Conservation (phyloP, 2,113 vertebrate genomes). For the Saguinus midas region DNA sequence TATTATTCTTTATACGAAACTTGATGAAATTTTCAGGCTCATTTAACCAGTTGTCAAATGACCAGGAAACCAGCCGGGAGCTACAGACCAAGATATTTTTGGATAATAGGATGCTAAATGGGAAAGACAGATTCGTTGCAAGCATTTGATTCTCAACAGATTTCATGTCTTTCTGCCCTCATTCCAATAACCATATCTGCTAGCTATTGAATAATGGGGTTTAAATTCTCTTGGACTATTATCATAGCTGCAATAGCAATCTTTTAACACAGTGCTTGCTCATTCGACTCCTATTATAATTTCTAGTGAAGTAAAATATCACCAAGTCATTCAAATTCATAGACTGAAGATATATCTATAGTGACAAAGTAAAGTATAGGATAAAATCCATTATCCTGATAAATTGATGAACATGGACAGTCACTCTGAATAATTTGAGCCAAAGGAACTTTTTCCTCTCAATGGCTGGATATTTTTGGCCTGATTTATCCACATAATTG, state of each 20-base stretch:
- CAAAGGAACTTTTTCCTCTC: conserved; percentile 53
- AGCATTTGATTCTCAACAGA: conserved; percentile 57
- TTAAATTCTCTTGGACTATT: conserved; percentile 53
- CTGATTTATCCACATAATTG: conserved; percentile 70
- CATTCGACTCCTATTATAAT: conserved; percentile 56
- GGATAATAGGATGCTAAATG: conserved; percentile 13
- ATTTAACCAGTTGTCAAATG: conserved; percentile 59
- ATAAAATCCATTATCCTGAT: conserved; percentile 73
- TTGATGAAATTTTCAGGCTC: conserved; percentile 52
- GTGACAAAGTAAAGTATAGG: conserved; percentile 61
- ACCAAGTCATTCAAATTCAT: conserved; percentile 69
- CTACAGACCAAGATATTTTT: background rate
- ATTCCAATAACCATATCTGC: conserved; percentile 27
- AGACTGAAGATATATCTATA: conserved; percentile 58
- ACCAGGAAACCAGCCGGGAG: conserved; percentile 9
- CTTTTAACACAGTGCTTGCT: conserved; percentile 45
- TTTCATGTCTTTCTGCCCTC: conserved; percentile 4
- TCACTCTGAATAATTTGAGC: conserved; percentile 54
- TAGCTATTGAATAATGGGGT: conserved; percentile 54
- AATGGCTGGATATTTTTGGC: conserved; percentile 53
- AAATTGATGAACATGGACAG: conserved; percentile 56
- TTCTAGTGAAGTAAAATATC: conserved; percentile 66
- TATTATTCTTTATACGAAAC: conserved; percentile 39
- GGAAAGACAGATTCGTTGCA: conserved; percentile 41
- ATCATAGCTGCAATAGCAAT: conserved; percentile 43